Evolutionary conservation across 2,888 invertebrate genomes (phyloP), one percentile per base, ranked within the genome.

Genomic region (Parthenolecanium corni): DNA sequence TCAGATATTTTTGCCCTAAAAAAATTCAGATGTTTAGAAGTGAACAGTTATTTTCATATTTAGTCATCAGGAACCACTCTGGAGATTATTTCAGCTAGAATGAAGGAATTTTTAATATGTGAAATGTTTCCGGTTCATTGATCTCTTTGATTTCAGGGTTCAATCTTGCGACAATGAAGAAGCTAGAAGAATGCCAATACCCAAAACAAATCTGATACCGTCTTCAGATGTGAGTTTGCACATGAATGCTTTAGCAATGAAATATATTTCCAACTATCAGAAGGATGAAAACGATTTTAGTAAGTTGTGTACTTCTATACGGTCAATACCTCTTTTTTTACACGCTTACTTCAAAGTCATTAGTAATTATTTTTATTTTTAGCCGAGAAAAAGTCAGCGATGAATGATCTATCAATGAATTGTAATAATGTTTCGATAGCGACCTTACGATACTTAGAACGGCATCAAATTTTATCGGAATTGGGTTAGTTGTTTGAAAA

Each of bases 361-460:
- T 31, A 31, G 9, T 31, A 31, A 31, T 31, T 31, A 31, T 4
- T 52, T 23, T 24, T 2, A 52, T 47, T 44, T 46, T 23, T 42
- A 57, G 57, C 11, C 44, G 42, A 31, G 18, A 57, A 46, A 31
- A 57, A 57, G 18, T 25, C 57, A 11, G 4, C 46, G 2, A 12
- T 18, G 14, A 57, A 57, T 16, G 57, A 57, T 18, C 12, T 47
- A 5, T 57, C 57, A 12, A 24, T 57, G 6, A 62, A 42, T 40
- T 36, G 52, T 9, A 78, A 76, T 23, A 84, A 85, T 68, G 79
- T 84, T 77, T 84, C 84, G 2, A 78, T 83, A 68, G 83, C 83
- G n/a, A 84, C 84, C 11, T 77, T 82, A 70, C 81, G 82, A 69
- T 84, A 85, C 71, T 80, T 85, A 78, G 81, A 83, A 70, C 79